Evolutionary conservation across 2,113 vertebrate genomes (phyloP), one percentile per base, ranked within the genome.

Genomic region (Talpa occidentalis): DNA sequence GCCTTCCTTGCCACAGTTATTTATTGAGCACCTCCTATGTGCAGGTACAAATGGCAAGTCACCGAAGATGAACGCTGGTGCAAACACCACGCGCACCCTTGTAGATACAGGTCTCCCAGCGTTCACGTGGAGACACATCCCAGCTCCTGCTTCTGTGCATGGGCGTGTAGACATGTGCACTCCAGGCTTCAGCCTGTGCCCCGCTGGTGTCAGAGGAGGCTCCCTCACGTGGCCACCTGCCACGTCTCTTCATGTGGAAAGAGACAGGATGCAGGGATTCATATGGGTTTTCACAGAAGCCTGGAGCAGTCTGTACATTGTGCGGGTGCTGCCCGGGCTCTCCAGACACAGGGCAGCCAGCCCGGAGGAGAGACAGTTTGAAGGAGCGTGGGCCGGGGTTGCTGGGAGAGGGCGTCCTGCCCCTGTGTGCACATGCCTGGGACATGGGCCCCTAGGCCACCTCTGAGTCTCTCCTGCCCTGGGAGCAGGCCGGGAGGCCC

Each of bases 101-200:
- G 22, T 52, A n/a, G 14, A 14, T 3, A 10, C 35, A 22, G 7
- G 1, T 21, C 21, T 12, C 3, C 89, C 49, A 26, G 0, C 0
- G n/a, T 30, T 44, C 16, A 4, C 32, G 19, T 32, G 28, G 28
- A 17, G 49, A 2, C 7, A 35, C 37, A 37, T 10, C 14, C 70
- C 0, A 3, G 3, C 32, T 21, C 0, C 0, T 15, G 11, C 8
- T 14, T 6, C 49, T 49, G 1, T 0, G 0, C 22, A 21, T 5
- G 40, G 24, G 64, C 62, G 16, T 42, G 21, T 22, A 30, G n/a
- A 37, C 30, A 0, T 11, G 1, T 16, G 0, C 0, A 32, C 28
- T 2, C 0, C 6, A 47, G 16, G 21, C 32, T 1, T 16, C 2
- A 30, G 59, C n/a, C 28, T 21, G 54, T 2, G n/a, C 21, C 24